A percentile compares a stretch with the other conserved stretches of the same genome.
Evolutionary conservation across 1,140 invertebrate species (phyloP).

Genomic region (Drosophila pallidifrons): DNA sequence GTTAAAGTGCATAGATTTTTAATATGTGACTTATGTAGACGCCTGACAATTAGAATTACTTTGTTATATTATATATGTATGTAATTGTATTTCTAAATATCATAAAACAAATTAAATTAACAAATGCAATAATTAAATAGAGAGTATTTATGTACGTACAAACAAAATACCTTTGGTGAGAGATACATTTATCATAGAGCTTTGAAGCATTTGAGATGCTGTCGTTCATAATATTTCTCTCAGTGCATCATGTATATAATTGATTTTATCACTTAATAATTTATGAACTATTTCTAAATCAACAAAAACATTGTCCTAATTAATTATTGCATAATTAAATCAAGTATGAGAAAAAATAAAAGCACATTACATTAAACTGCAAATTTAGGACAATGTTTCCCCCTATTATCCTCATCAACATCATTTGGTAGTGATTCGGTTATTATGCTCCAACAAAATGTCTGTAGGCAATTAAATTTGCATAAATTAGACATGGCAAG

Average conservation of each 20-base stretch:
- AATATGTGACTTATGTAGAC: not conserved
- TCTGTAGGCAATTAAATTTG: constrained; percentile 74
- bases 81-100: too few species aligned
- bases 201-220: too few species aligned
- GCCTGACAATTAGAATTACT: not conserved
- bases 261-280: constrained; percentile 27
- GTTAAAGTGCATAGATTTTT: not conserved
- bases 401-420: not conserved
- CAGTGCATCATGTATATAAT: constrained; percentile 2
- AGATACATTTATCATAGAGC: too few species aligned
- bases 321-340: constrained; percentile 35
- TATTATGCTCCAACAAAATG: constrained; percentile 48
- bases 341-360: not conserved
- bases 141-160: too few species aligned
- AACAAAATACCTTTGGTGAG: too few species aligned
- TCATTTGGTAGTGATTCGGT: not conserved
- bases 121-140: too few species aligned
- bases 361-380: not conserved
- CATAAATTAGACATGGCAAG: constrained; percentile 69
- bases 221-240: not conserved
- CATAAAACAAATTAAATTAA: too few species aligned
- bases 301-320: constrained; percentile 28
- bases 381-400: constrained; percentile 10
- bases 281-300: constrained; percentile 25
- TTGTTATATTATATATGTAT: not conserved